Percentiles rank a stretch among this genome's conserved stretches.
phyloP scores from a whole-genome alignment of 2,888 invertebrate species.

The Caenorhabditis doughertyi region DNA sequence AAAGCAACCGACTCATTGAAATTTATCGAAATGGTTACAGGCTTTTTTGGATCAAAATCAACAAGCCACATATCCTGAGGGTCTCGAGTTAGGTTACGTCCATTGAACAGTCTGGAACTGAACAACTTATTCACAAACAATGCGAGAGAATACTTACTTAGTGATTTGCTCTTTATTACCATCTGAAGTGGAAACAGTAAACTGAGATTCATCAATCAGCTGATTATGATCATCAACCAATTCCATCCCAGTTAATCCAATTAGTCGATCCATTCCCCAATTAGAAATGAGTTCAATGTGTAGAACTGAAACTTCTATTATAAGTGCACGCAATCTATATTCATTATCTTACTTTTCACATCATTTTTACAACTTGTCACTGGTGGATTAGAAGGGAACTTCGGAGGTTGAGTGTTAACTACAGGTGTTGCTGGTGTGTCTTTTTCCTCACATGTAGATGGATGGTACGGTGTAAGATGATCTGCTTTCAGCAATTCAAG shows the following conservation, averaged over 20 bases:
- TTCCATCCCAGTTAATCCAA: slow-evolving; percentile 85
- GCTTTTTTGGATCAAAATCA: slow-evolving; percentile 77
- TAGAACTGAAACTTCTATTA: slow-evolving; percentile 70
- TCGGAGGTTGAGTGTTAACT: neutral
- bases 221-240: slow-evolving; percentile 79
- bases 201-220: slow-evolving; percentile 35
- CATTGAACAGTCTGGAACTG: slow-evolving; percentile 87
- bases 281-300: slow-evolving; percentile 84
- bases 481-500: slow-evolving; percentile 16
- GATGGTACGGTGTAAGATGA: slow-evolving; percentile 54
- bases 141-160: slow-evolving; percentile 18
- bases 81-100: slow-evolving; percentile 87
- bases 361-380: slow-evolving; percentile 21
- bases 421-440: slow-evolving; percentile 28
- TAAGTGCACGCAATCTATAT: neutral
- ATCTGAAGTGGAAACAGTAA: slow-evolving; percentile 25
- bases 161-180: slow-evolving; percentile 12
- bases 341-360: slow-evolving; percentile 44
- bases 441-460: slow-evolving; percentile 54
- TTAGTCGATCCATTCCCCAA: slow-evolving; percentile 84
- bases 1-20: slow-evolving; percentile 33
- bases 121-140: too few relatives aligned
- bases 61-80: slow-evolving; percentile 86
- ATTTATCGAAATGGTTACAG: slow-evolving; percentile 76
- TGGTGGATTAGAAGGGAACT: slow-evolving; percentile 3